These are phyloP conservation scores for Heliornis fulica DNA, from an alignment of 2,113 vertebrate genomes.

Conservation along the genomic window DNA sequence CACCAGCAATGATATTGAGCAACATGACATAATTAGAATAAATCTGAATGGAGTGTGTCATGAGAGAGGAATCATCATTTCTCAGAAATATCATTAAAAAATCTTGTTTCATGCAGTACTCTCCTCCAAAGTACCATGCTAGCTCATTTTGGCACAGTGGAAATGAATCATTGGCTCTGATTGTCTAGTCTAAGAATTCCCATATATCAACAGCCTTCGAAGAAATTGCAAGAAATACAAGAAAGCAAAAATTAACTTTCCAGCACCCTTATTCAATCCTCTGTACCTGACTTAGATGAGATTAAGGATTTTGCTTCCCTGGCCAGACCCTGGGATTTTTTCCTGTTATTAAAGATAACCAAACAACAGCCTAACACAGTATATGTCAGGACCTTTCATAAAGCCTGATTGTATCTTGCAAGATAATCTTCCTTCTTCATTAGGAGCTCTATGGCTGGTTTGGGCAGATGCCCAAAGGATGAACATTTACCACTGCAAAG, in stretches of 20 bases:
- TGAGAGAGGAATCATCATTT: conserved; percentile 2
- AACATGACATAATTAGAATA: background rate
- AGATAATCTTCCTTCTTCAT: background rate
- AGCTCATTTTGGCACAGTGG: conserved; percentile 19
- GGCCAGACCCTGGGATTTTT: conserved; percentile 4
- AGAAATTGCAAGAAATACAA: conserved; percentile 11
- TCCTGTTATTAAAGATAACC: background rate
- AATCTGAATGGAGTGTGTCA: background rate
- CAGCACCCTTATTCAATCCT: background rate
- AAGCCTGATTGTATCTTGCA: background rate
- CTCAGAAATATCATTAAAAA: conserved; percentile 29
- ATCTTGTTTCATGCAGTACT: conserved; percentile 39
- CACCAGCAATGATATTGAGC: background rate
- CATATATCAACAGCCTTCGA: conserved; percentile 29
- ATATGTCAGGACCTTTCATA: background rate
- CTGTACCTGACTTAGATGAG: conserved; percentile 16
- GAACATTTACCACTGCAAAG: background rate
- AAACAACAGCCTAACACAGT: background rate
- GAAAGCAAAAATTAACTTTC: conserved; percentile 33
- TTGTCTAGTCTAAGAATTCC: conserved; percentile 24
- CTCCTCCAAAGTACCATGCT: background rate
- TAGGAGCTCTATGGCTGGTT: background rate
- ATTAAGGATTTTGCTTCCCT: conserved; percentile 35
- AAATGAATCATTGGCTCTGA: conserved; percentile 48
- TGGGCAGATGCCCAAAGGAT: background rate